These are phyloP conservation scores for Drosophila arizonae DNA, from an alignment of 1,140 invertebrate genomes.

Conservation along the genomic window DNA sequence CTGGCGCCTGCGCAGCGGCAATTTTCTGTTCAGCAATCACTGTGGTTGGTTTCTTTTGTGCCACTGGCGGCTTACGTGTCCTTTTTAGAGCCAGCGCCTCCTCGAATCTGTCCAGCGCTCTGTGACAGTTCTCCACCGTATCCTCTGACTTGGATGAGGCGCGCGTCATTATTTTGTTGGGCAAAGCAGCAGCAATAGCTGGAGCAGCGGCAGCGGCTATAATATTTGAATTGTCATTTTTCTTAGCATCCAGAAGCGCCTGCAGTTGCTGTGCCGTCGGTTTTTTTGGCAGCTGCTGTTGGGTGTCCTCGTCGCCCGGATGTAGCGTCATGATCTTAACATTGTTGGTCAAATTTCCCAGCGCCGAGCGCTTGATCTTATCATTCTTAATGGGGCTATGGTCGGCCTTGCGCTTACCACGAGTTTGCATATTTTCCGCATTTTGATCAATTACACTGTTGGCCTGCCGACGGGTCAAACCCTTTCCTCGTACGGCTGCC, in stretches of 20 bases:
- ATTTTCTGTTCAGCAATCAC: conserved; percentile 3
- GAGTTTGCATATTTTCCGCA: conserved; percentile 67
- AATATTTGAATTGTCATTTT: conserved; percentile 51
- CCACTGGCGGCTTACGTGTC: conserved; percentile 15
- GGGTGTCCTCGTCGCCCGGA: conserved; percentile 54
- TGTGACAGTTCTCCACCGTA: conserved; percentile 61
- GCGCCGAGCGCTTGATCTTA: conserved; percentile 85
- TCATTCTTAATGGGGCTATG: conserved; percentile 82
- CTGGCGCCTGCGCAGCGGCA: neutral
- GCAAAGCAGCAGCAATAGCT: neutral
- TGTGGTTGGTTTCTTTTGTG: conserved; percentile 32
- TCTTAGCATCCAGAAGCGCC: conserved; percentile 58
- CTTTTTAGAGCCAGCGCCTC: conserved; percentile 48
- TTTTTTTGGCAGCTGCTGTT: conserved; percentile 57
- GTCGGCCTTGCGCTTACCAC: conserved; percentile 80
- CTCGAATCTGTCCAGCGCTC: conserved; percentile 56
- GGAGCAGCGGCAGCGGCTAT: conserved; percentile 15
- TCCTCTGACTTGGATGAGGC: conserved; percentile 62
- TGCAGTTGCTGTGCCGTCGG: conserved; percentile 65
- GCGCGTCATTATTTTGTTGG: conserved; percentile 69
- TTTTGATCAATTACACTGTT: conserved; percentile 61
- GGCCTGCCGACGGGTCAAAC: conserved; percentile 81
- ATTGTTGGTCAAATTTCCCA: conserved; percentile 88
- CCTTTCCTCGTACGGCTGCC: conserved; percentile 63
- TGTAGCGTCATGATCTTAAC: conserved; percentile 72